phyloP scores from a whole-genome alignment of 2,797 vertebrate species.

The Crax fasciolata region DNA sequence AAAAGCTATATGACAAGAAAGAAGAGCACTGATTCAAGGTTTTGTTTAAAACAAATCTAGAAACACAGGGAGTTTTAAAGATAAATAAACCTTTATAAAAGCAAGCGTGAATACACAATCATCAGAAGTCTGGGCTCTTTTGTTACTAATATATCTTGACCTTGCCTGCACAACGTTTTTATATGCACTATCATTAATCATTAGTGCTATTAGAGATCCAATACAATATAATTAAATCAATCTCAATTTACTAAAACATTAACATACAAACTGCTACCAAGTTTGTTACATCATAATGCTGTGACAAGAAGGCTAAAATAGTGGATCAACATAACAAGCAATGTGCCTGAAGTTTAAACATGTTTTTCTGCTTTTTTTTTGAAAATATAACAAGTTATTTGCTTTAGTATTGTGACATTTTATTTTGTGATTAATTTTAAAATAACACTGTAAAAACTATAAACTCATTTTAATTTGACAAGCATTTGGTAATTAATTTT shows the following conservation, averaged over 20 bases:
- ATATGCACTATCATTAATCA: slow-evolving; percentile 73
- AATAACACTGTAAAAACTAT: slow-evolving; percentile 85
- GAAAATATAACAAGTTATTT: slow-evolving; percentile 70
- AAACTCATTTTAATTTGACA: slow-evolving; percentile 88
- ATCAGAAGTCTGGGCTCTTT: slow-evolving; percentile 17
- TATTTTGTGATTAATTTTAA: slow-evolving; percentile 87
- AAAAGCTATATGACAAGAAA: neutral
- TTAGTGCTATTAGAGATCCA: slow-evolving; percentile 67
- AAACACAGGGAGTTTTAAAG: neutral
- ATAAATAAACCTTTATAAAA: neutral
- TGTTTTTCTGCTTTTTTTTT: slow-evolving; percentile 65
- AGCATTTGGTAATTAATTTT: slow-evolving; percentile 89
- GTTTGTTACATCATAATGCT: slow-evolving; percentile 64
- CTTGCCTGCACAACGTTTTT: slow-evolving; percentile 57
- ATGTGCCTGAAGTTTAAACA: slow-evolving; percentile 64
- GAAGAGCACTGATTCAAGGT: neutral
- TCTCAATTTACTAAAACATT: slow-evolving; percentile 80
- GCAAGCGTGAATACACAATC: neutral
- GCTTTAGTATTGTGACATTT: slow-evolving; percentile 80
- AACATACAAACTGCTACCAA: slow-evolving; percentile 70
- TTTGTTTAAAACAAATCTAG: neutral
- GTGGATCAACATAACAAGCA: slow-evolving; percentile 52
- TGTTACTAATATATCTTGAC: slow-evolving; percentile 53
- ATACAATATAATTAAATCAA: slow-evolving; percentile 78
- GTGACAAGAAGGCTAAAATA: slow-evolving; percentile 58